Evolutionary conservation across 1,140 invertebrate genomes (phyloP), one percentile per base, ranked within the genome.

Genomic region (Cecropterus lyciades): DNA sequence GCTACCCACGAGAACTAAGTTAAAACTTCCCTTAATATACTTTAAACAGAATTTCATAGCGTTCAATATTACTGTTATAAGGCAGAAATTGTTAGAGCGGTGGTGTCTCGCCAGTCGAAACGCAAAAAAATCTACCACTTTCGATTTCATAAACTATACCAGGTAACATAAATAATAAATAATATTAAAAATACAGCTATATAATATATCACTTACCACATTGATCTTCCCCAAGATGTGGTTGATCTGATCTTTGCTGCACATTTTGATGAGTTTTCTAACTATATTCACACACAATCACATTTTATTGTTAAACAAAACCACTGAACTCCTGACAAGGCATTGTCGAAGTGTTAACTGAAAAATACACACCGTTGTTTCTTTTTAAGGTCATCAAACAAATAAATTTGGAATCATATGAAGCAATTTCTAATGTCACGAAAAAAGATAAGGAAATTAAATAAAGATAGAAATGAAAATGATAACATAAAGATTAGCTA

Each of bases 191-290:
- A 43, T 40, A 43, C 14, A 14, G 6, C 14, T n/a, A 13, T 1
- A 6, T 5, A 14, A 43, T n/a, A 43, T 7, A 13, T 1, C 14
- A 86, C 86, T 91, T 66, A 91, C 89, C 85, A 91, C 84, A 89
- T 91, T 91, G 72, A 91, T 91, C 77, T 91, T 91, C 27, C 89
- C 87, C 33, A 91, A 80, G 71, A 91, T 87, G 55, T 91, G 87
- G 52, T 75, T 84, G 51, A 91, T 89, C 63, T 91, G 89, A 42
- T 91, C 89, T 79, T 89, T 89, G 78, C 85, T 91, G 79, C 89
- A 91, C 89, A 91, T 91, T 60, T 77, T 89, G 75, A 60, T 43
- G 48, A 59, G 60, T 71, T 59, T 68, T 59, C 15, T 45, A 33
- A 37, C 51, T 8, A 37, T 66, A 37, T 69, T 53, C 57, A 67